A percentile compares a stretch with the other conserved stretches of the same genome.
phyloP scores from a whole-genome alignment of 2,797 vertebrate genomes.

The Hirundo rustica region DNA sequence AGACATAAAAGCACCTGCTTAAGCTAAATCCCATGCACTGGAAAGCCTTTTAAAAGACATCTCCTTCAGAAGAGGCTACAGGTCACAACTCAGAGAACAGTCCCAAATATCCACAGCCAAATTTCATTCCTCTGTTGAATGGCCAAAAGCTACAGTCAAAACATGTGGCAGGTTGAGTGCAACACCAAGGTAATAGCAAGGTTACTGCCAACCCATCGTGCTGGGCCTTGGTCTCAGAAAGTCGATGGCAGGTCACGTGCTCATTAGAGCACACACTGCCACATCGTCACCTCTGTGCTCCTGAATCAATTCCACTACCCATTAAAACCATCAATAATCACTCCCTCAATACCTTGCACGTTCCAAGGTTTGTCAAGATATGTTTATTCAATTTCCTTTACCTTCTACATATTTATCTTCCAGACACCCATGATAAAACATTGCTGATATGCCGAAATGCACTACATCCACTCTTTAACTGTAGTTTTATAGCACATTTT shows the following conservation, averaged over 20 bases:
- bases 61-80: not conserved
- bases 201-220: not conserved
- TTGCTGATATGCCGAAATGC: not conserved
- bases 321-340: not conserved
- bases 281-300: rapidly evolving
- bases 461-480: not conserved
- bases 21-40: not conserved
- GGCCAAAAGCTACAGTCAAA: not conserved
- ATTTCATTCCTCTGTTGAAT: not conserved
- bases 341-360: not conserved
- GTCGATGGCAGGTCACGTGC: rapidly evolving
- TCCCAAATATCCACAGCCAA: not conserved
- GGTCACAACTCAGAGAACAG: rapidly evolving
- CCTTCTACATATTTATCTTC: not conserved
- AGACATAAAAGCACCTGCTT: not conserved
- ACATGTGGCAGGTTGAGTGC: not conserved
- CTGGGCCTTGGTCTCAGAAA: not conserved
- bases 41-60: not conserved
- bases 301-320: not conserved
- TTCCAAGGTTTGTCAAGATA: not conserved
- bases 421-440: not conserved
- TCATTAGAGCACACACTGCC: not conserved
- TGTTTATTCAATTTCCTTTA: not conserved
- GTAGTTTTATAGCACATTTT: not conserved
- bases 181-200: not conserved